Conservation (phyloP, 2,113 vertebrate species). For the Petromus typicus region DNA sequence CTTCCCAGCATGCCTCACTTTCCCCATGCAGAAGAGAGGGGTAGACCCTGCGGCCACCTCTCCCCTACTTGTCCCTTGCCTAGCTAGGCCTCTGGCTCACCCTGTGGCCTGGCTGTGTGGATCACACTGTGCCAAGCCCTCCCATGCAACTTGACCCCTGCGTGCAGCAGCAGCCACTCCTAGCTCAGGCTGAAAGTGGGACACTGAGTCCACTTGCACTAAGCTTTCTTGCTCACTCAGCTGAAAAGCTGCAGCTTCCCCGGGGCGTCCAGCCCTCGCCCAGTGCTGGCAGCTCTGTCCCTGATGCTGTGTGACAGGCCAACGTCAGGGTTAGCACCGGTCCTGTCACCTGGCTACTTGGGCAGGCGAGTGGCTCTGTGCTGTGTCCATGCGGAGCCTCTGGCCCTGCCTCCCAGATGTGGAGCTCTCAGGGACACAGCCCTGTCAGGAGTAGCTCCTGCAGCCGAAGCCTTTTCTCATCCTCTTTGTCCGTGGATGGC, state of each 20-base stretch:
- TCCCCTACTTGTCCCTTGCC: background rate
- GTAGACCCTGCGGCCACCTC: background rate
- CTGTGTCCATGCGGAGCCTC: background rate
- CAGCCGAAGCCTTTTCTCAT: rapidly evolving
- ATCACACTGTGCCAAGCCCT: rapidly evolving
- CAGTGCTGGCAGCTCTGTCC: constrained; percentile 8
- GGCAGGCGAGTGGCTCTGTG: background rate
- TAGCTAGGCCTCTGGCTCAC: background rate
- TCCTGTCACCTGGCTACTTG: background rate
- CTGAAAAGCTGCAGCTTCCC: constrained; percentile 68
- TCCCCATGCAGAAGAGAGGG: background rate
- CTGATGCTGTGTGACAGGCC: constrained; percentile 58
- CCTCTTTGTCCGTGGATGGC: background rate
- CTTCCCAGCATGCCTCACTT: background rate
- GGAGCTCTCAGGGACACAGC: background rate
- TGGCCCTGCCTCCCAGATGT: background rate
- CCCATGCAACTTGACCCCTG: background rate
- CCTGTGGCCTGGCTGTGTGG: background rate
- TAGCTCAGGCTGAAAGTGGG: constrained; percentile 62
- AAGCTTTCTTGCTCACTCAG: constrained; percentile 71
- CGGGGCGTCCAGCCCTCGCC: constrained; percentile 16
- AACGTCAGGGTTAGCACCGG: background rate
- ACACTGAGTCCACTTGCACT: constrained; percentile 54
- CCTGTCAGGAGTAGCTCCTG: background rate
- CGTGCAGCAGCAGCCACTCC: background rate